Base-by-base conservation (phyloP, 2,888 invertebrate species). In the Geotrupes spiniger region DNA sequence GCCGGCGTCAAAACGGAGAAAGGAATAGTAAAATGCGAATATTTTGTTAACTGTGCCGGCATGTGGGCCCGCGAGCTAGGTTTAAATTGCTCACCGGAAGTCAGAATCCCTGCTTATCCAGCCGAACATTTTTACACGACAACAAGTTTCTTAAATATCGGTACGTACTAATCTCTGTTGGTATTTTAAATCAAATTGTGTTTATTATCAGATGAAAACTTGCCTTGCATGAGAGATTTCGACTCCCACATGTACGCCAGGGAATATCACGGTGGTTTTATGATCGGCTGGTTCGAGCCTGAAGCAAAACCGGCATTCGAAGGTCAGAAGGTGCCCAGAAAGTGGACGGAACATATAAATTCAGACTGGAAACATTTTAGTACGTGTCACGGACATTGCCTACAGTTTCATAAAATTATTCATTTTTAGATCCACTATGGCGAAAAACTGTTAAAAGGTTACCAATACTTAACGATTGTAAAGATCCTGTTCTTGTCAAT, bases 31-130 rank as follows among this genome's bases (percentile, higher is more conserved):
- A 63, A 70, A 27, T 83, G 82, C 63, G 80, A 83, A 70, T 81
- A 79, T 73, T 81, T 83, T 63, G 79, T 86, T 33, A 85, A 85
- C 68, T 83, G 84, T 68, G 80, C 83, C 47, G 87, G 86, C 53
- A 82, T 84, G 79, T 82, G 81, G 80, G 77, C 80, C 31, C 70
- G 80, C 62, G 78, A 79, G 58, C 65, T 86, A 33, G 86, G 85
- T 8, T 67, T 80, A 49, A 68, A 71, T 50, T 79, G 79, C 56
- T 68, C 67, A 36, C 78, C 79, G 16, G 76, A 76, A 58, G 84
- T 86, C 1, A 73, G 80, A 61, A 82, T 87, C 36, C 86, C 87
- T 9, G 80, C 83, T 0, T 84, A 85, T 68, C 81, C 85, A 14
- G 85, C 83, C 31, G 82, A 85, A 64, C 84, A 85, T 69, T 83